Evolutionary conservation across 1,140 invertebrate genomes (phyloP), one percentile per base, ranked within the genome.

Genomic region (Lasaia peninsularis): DNA sequence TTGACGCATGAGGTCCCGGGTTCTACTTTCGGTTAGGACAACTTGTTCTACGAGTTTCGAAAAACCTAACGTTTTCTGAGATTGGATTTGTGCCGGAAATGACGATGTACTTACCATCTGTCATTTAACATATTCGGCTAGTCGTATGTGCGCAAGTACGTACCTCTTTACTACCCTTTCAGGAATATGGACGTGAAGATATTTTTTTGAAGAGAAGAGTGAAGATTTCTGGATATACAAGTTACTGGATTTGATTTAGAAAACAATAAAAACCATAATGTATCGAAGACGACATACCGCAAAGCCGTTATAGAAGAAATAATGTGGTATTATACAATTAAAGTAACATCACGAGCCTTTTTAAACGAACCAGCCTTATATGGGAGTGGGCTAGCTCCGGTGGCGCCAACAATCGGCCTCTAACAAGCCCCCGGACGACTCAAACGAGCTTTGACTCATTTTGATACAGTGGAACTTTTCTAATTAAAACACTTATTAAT

Each of bases 271-370:
- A 44, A 44, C 40, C 40, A 16, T 44, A 18, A 44, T 44, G 40
- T 44, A 16, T 20, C 40, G 40, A 21, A 20, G 40, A 44, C 40
- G 20, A 20, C 40, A 44, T 44, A 18, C 49, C 21, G 35, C 32
- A 32, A 32, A 28, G 31, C 40, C 40, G 40, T 48, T 44, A 35
- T 49, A 31, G 31, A 16, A 49, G 54, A 56, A 33, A 34, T 51
- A 58, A 35, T 51, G 56, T n/a, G 16, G 40, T 44, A 44, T 18
- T 44, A 44, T 44, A 44, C 40, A 44, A 44, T 44, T 44, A 44
- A 20, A 44, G 18, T 14, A 44, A 44, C 16, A 44, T 44, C 40
- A 44, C 40, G 40, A 20, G 7, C 16, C 40, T 44, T 44, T 44
- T 44, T 16, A 44, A 44, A 44, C 40, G 40, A 44, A 44, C 40